phyloP scores from a whole-genome alignment of 1,140 invertebrate species.

The Lasioglossum baleicum region DNA sequence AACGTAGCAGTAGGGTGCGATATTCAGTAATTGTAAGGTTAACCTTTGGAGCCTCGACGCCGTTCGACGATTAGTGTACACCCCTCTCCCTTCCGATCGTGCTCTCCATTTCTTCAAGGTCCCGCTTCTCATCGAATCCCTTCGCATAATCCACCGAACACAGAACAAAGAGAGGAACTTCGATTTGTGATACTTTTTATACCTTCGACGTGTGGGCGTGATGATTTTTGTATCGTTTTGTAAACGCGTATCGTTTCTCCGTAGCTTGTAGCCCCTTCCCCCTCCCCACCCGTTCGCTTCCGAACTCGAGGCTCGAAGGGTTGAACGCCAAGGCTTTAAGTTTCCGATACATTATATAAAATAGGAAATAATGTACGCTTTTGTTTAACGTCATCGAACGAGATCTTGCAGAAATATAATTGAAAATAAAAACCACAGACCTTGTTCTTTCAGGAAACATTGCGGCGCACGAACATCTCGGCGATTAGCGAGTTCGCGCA shows the following conservation, averaged over 20 bases:
- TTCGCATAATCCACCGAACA: background rate
- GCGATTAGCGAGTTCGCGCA: conserved; percentile 21
- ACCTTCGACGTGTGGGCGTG: background rate
- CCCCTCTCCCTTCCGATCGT: too few species aligned
- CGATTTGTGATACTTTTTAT: conserved; percentile 13
- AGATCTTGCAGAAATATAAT: conserved; percentile 53
- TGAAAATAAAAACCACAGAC: conserved; percentile 31
- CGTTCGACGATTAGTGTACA: background rate
- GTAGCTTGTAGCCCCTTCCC: background rate
- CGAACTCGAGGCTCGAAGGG: conserved; percentile 24
- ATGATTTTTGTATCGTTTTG: background rate
- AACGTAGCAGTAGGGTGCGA: conserved; percentile 46
- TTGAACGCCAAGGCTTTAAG: conserved; percentile 37
- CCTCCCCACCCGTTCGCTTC: background rate
- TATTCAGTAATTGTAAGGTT: conserved; percentile 44
- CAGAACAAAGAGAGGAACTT: background rate
- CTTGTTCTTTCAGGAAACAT: conserved; percentile 17
- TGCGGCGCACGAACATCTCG: too few species aligned
- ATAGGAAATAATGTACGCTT: conserved; percentile 48
- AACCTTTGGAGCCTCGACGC: conserved; percentile 26
- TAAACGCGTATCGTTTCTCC: background rate
- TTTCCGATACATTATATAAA: conserved; percentile 45
- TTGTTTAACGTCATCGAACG: conserved; percentile 47
- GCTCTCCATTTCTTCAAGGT: background rate
- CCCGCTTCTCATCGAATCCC: background rate